Evolutionary conservation across 2,797 vertebrate species (phyloP).

Genomic region (Microctenopoma steveboyesi): DNA sequence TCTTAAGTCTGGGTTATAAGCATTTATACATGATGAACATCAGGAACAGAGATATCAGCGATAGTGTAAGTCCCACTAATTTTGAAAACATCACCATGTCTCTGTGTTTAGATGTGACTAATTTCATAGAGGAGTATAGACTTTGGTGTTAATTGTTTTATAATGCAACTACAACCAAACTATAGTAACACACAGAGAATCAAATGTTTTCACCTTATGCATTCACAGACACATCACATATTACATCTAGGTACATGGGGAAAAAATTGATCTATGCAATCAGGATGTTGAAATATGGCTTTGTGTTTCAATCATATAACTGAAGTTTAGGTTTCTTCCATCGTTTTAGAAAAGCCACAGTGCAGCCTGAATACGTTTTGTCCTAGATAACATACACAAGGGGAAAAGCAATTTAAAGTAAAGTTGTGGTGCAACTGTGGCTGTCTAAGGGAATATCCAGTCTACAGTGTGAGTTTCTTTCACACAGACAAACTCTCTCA

Average conservation of each 20-base stretch:
- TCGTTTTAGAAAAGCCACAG: constrained; percentile 1
- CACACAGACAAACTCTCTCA: constrained; percentile 12
- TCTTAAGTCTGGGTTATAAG: too few relatives aligned
- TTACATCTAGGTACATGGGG: neutral
- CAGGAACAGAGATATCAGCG: too few relatives aligned
- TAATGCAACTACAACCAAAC: too few relatives aligned
- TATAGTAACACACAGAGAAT: too few relatives aligned
- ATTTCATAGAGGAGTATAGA: neutral
- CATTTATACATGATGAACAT: too few relatives aligned
- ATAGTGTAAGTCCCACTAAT: too few relatives aligned
- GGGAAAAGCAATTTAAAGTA: constrained; percentile 38
- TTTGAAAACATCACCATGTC: too few relatives aligned
- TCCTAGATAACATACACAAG: constrained; percentile 11
- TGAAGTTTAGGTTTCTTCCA: neutral
- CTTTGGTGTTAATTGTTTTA: neutral
- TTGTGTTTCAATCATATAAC: neutral
- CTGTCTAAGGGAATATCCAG: constrained; percentile 11
- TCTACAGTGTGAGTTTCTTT: neutral
- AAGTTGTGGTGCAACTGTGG: constrained; percentile 27
- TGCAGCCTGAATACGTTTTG: constrained; percentile 1
- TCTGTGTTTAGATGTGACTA: neutral
- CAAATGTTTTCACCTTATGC: neutral
- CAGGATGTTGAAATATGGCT: neutral
- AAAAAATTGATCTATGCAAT: neutral
- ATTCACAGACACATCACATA: neutral